Percentiles rank a stretch among this genome's conserved stretches.
phyloP scores from a whole-genome alignment of 2,113 vertebrate species.

The Taurulus bubalis region DNA sequence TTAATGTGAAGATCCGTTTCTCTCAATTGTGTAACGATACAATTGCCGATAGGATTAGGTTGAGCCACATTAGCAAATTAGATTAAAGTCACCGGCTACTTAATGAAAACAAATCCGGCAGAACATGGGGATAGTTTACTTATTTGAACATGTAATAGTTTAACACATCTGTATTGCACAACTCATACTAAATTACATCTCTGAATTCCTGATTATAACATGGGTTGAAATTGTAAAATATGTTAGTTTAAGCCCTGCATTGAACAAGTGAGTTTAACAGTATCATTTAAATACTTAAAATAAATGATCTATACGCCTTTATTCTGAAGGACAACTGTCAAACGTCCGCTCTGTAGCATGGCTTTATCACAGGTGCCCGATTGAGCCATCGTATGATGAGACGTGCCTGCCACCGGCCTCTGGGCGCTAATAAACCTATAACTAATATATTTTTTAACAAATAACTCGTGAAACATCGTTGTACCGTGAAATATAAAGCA shows the following conservation, averaged over 20 bases:
- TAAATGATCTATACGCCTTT: neutral
- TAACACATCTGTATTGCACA: no score
- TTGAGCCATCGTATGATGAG: slow-evolving; percentile 19
- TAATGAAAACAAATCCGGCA: neutral
- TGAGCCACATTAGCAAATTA: neutral
- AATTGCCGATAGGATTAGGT: neutral
- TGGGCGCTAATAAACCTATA: neutral
- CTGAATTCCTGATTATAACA: no score
- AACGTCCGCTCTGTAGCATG: neutral
- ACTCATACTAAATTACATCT: no score
- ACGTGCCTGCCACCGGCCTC: slow-evolving; percentile 20
- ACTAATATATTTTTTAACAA: neutral
- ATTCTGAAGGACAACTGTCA: slow-evolving; percentile 38
- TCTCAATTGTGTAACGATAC: neutral
- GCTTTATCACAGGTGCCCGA: slow-evolving; percentile 14
- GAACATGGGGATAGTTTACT: neutral
- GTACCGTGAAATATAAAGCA: no score
- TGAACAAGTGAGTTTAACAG: neutral
- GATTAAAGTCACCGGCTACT: neutral
- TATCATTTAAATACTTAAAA: neutral
- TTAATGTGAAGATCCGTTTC: neutral
- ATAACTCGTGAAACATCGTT: neutral
- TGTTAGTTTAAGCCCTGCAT: neutral
- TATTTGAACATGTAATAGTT: neutral
- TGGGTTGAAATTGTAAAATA: neutral